Conservation (phyloP, 2,797 vertebrate species). For the Sebastes elongatus region DNA sequence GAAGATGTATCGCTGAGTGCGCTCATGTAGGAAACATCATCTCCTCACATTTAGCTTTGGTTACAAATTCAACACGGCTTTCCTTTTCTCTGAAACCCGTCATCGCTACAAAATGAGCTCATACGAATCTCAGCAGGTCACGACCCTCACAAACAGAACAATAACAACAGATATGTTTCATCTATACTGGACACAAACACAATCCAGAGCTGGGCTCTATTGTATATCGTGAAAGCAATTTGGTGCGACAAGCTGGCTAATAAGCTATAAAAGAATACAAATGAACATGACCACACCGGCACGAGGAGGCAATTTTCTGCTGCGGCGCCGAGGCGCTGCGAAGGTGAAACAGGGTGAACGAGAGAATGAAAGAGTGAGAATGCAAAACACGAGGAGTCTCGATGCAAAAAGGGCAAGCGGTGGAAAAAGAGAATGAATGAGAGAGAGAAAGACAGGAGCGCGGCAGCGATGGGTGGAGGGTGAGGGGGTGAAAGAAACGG, state of each 20-base stretch:
- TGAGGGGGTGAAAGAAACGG: slow-evolving; percentile 6
- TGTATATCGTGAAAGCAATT: slow-evolving; percentile 19
- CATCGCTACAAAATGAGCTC: slow-evolving; percentile 1
- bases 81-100: not conserved
- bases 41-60: not conserved
- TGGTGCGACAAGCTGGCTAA: slow-evolving; percentile 16
- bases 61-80: not conserved
- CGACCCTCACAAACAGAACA: slow-evolving; percentile 5
- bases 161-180: not conserved
- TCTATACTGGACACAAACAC: not conserved
- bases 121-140: slow-evolving; percentile 15
- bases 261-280: slow-evolving; percentile 26
- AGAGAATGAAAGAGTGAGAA: not conserved
- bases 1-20: not conserved
- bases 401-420: not conserved
- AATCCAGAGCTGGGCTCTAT: not conserved
- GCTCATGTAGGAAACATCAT: not conserved
- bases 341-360: slow-evolving; percentile 12
- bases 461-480: not conserved
- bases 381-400: not conserved
- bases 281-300: not conserved
- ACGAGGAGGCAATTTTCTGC: slow-evolving; percentile 19
- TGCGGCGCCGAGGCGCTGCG: not conserved
- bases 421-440: not conserved
- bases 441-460: not conserved